Evolutionary conservation across 2,888 invertebrate genomes (phyloP).

Genomic region (Schrankia costaestrigalis): DNA sequence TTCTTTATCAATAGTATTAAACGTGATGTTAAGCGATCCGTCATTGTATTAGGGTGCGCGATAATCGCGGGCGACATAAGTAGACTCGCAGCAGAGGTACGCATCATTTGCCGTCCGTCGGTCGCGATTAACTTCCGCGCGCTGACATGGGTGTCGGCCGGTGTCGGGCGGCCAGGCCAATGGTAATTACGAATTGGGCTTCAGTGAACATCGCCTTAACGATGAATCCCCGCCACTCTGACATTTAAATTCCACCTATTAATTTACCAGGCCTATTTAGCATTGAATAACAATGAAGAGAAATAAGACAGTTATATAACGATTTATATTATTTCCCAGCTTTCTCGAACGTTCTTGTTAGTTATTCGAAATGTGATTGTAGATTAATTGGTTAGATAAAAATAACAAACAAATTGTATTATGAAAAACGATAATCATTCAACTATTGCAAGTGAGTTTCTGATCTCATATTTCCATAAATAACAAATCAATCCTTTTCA

Average conservation of each 20-base stretch:
- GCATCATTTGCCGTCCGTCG: conserved; percentile 73
- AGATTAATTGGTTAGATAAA: too few relatives aligned
- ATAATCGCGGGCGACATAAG: conserved; percentile 71
- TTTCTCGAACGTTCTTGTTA: background rate
- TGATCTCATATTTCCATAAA: conserved; percentile 44
- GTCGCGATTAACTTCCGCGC: conserved; percentile 56
- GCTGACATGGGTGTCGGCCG: conserved; percentile 54
- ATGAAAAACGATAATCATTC: conserved; percentile 21
- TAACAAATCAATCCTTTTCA: conserved; percentile 54
- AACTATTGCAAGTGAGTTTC: conserved; percentile 25
- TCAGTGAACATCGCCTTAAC: conserved; percentile 45
- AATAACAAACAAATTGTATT: conserved; percentile 19
- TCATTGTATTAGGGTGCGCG: conserved; percentile 49
- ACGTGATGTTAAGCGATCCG: conserved; percentile 44
- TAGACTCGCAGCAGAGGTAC: conserved; percentile 58
- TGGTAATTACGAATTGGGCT: conserved; percentile 57
- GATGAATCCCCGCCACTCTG: conserved; percentile 38
- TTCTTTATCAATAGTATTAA: conserved; percentile 29
- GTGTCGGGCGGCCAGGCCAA: conserved; percentile 33
- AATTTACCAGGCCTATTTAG: conserved; percentile 35
- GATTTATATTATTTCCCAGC: conserved; percentile 10
- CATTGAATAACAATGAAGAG: conserved; percentile 23
- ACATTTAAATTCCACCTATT: conserved; percentile 45
- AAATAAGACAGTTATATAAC: conserved; percentile 22
- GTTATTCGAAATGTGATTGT: conserved; percentile 4